Percentiles rank a stretch among this genome's conserved stretches.
phyloP scores from a whole-genome alignment of 2,888 invertebrate species.

The Stomorhina lunata region DNA sequence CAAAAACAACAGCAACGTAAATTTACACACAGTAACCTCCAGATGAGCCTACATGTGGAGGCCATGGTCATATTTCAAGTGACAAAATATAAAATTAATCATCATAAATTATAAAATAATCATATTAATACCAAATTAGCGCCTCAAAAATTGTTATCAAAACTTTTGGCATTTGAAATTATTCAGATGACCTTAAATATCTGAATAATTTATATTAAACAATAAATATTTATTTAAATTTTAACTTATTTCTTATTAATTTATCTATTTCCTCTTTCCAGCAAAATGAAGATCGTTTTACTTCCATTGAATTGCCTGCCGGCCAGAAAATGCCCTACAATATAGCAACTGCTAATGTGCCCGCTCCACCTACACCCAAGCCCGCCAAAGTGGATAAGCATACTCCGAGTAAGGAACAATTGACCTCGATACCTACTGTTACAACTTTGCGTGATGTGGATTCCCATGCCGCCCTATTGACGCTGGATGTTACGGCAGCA shows the following conservation, averaged over 20 bases:
- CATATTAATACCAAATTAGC: constrained; percentile 28
- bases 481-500: constrained; percentile 69
- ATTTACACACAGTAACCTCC: neutral
- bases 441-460: constrained; percentile 75
- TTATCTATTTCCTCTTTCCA: constrained; percentile 52
- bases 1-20: neutral
- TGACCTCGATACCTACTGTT: constrained; percentile 66
- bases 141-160: constrained; percentile 6
- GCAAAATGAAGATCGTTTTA: constrained; percentile 76
- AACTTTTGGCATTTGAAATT: neutral
- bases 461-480: constrained; percentile 75
- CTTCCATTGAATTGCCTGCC: constrained; percentile 70
- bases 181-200: too few relatives aligned
- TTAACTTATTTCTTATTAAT: neutral
- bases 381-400: constrained; percentile 57
- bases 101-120: constrained; percentile 42
- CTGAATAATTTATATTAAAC: too few relatives aligned
- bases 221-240: neutral
- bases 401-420: constrained; percentile 46
- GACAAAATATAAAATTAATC: constrained; percentile 37
- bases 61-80: constrained; percentile 34
- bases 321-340: constrained; percentile 65
- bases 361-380: constrained; percentile 63
- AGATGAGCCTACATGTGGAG: neutral
- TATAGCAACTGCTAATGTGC: constrained; percentile 52